These are phyloP conservation scores for Pseudonaja textilis DNA, from an alignment of 2,113 vertebrate genomes.

Conservation along the genomic window DNA sequence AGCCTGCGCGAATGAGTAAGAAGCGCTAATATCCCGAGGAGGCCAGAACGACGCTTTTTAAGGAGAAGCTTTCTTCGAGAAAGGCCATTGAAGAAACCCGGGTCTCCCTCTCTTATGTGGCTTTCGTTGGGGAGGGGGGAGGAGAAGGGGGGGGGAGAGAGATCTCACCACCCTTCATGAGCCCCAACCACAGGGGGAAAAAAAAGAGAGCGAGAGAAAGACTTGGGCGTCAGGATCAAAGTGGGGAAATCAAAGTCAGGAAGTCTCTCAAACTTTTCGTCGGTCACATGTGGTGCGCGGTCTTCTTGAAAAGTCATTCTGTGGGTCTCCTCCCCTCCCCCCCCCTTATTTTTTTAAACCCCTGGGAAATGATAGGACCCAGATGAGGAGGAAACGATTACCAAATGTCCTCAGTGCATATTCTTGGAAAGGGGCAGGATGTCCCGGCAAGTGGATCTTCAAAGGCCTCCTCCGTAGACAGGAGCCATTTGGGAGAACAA, in stretches of 20 bases:
- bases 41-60: not conserved
- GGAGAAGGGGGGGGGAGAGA: not conserved
- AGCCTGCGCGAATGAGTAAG: not conserved
- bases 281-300: not conserved
- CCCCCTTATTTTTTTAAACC: rapidly evolving
- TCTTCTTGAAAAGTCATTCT: not conserved
- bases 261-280: not conserved
- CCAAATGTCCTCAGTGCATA: not conserved
- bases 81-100: not conserved
- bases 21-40: not conserved
- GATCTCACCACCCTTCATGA: not conserved
- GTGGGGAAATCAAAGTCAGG: not conserved
- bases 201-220: not conserved
- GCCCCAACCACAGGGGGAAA: not conserved
- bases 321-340: not conserved
- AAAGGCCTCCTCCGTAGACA: not conserved
- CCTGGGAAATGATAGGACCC: not conserved
- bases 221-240: not conserved
- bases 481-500: not conserved
- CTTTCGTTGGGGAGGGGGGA: not conserved
- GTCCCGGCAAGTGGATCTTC: not conserved
- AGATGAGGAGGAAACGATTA: not conserved
- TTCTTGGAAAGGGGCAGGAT: not conserved
- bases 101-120: not conserved
- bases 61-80: not conserved